These are phyloP conservation scores for Nothoprocta perdicaria DNA, from an alignment of 2,113 vertebrate species.

Conservation along the genomic window DNA sequence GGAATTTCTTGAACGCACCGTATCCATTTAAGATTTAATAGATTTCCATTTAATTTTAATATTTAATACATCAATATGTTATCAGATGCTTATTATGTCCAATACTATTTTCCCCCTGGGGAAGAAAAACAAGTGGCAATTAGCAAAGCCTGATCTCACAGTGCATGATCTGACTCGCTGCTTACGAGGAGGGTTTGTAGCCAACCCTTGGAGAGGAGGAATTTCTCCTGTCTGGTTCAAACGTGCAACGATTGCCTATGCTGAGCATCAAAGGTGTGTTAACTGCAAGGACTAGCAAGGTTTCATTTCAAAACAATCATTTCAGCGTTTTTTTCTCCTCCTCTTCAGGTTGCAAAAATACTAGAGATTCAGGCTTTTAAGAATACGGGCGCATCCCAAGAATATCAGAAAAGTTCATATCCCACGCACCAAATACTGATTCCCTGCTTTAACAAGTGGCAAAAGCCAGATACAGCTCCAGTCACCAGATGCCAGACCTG, in stretches of 20 bases:
- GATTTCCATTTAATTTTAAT: constrained; percentile 43
- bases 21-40: constrained; percentile 17
- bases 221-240: background rate
- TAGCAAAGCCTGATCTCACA: background rate
- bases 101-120: constrained; percentile 31
- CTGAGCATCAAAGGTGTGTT: background rate
- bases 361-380: background rate
- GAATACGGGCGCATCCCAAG: accelerated
- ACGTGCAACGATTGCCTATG: background rate
- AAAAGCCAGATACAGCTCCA: background rate
- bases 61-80: constrained; percentile 35
- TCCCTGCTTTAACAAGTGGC: background rate
- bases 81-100: constrained; percentile 21
- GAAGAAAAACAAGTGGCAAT: constrained; percentile 33
- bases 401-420: background rate
- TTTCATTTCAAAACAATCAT: background rate
- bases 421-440: accelerated
- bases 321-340: background rate
- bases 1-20: background rate
- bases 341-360: background rate
- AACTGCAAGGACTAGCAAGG: background rate
- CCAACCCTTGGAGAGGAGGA: background rate
- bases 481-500: background rate
- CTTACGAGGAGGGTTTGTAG: background rate
- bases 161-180: background rate